Conservation (phyloP, 2,113 vertebrate genomes). For the Phainopepla nitens region DNA sequence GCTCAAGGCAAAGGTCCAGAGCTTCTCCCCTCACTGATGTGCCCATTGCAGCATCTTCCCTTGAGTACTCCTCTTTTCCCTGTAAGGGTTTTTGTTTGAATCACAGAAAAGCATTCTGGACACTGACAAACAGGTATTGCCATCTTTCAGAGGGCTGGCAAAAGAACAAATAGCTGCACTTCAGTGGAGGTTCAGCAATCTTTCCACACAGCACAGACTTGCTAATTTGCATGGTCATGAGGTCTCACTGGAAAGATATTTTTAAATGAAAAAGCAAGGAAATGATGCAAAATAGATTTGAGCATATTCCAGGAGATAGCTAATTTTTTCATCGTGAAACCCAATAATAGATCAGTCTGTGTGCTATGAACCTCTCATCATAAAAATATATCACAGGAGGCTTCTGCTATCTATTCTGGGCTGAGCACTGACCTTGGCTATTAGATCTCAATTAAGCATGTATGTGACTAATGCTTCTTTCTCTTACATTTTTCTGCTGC, state of each 20-base stretch:
- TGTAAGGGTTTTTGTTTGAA: background rate
- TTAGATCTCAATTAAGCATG: conserved; percentile 40
- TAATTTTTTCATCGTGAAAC: conserved; percentile 30
- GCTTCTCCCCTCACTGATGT: background rate
- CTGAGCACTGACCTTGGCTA: conserved; percentile 40
- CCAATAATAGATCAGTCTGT: conserved; percentile 7
- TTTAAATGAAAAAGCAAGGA: conserved; percentile 40
- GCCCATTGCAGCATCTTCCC: background rate
- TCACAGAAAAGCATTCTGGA: background rate
- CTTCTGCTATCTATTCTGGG: background rate
- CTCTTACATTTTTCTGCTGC: background rate
- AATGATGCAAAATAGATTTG: conserved; percentile 26
- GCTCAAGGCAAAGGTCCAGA: background rate
- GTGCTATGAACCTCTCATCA: conserved; percentile 7
- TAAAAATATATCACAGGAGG: conserved; percentile 4
- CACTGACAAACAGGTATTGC: background rate
- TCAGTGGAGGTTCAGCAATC: background rate
- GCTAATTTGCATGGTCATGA: conserved; percentile 16
- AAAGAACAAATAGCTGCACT: background rate
- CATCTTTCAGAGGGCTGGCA: background rate
- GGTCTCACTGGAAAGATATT: conserved; percentile 24
- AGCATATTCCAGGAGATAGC: conserved; percentile 1
- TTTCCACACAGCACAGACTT: background rate
- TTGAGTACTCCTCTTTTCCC: background rate
- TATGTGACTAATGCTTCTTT: background rate